These are phyloP conservation scores for Xestia c-nigrum DNA, from an alignment of 2,888 invertebrate genomes.

Conservation along the genomic window DNA sequence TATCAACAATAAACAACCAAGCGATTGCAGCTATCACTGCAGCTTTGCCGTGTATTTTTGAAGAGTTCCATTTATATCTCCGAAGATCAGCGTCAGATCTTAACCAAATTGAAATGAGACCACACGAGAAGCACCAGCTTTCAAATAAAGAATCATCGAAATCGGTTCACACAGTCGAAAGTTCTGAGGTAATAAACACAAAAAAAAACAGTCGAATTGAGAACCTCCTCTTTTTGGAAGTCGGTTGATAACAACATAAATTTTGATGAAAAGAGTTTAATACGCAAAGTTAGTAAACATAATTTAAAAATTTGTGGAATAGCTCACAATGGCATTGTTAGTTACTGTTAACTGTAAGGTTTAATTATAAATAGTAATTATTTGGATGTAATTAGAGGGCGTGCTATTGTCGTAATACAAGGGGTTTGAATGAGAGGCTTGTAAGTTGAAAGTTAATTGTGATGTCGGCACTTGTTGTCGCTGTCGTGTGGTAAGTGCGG, in stretches of 20 bases:
- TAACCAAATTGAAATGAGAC: no score
- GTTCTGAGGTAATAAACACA: no score
- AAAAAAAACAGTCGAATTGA: no score
- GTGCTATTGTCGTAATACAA: conserved; percentile 17
- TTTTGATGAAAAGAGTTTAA: conserved; percentile 22
- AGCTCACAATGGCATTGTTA: conserved; percentile 27
- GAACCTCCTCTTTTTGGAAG: no score
- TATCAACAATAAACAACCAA: no score
- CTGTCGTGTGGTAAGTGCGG: conserved; percentile 69
- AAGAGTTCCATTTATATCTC: no score
- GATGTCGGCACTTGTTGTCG: conserved; percentile 75
- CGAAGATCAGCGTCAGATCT: no score
- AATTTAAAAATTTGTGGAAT: conserved; percentile 21
- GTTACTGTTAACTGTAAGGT: conserved; percentile 25
- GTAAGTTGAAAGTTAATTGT: conserved; percentile 56
- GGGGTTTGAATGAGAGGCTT: conserved; percentile 27
- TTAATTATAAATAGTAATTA: conserved; percentile 49
- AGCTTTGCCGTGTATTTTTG: no score
- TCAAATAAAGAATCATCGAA: no score
- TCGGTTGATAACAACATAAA: conserved; percentile 1
- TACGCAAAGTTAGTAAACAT: conserved; percentile 18
- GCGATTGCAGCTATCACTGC: no score
- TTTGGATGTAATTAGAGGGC: conserved; percentile 43
- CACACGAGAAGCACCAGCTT: no score
- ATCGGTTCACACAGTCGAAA: no score